Evolutionary conservation across 2,797 vertebrate species (phyloP).

Genomic region (Kryptopterus vitreolus): DNA sequence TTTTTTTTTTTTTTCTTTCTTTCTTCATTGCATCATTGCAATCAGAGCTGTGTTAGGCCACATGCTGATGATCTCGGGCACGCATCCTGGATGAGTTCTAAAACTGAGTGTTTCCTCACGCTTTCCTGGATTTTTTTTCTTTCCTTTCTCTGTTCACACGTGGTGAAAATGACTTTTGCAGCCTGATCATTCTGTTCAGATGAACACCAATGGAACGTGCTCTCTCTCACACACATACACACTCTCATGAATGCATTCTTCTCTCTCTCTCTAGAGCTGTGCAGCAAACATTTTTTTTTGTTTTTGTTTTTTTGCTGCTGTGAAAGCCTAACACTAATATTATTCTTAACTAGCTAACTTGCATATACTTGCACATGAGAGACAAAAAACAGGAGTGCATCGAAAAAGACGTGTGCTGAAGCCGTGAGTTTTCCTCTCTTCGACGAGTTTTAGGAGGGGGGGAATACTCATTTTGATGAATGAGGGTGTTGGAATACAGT

Average conservation of each 20-base stretch:
- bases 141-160: neutral
- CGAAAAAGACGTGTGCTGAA: conserved; percentile 81
- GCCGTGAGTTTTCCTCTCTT: conserved; percentile 83
- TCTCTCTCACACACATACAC: conserved; percentile 61
- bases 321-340: conserved; percentile 93
- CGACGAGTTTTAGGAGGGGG: conserved; percentile 64
- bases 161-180: conserved; percentile 59
- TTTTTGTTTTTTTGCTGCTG: conserved; percentile 74
- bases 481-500: conserved; percentile 88
- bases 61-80: conserved; percentile 53
- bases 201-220: conserved; percentile 8
- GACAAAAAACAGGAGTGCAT: conserved; percentile 78
- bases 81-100: conserved; percentile 33
- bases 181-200: conserved; percentile 71
- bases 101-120: conserved; percentile 46
- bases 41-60: conserved; percentile 26
- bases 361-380: conserved; percentile 95
- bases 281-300: conserved; percentile 65
- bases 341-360: conserved; percentile 88
- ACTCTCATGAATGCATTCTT: conserved; percentile 54
- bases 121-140: conserved; percentile 24
- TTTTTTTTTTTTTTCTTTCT: conserved; percentile 67
- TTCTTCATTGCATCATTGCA: conserved; percentile 71
- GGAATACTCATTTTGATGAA: conserved; percentile 79
- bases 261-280: conserved; percentile 57